phyloP scores from a whole-genome alignment of 2,888 invertebrate genomes.

The Auanema sp. region DNA sequence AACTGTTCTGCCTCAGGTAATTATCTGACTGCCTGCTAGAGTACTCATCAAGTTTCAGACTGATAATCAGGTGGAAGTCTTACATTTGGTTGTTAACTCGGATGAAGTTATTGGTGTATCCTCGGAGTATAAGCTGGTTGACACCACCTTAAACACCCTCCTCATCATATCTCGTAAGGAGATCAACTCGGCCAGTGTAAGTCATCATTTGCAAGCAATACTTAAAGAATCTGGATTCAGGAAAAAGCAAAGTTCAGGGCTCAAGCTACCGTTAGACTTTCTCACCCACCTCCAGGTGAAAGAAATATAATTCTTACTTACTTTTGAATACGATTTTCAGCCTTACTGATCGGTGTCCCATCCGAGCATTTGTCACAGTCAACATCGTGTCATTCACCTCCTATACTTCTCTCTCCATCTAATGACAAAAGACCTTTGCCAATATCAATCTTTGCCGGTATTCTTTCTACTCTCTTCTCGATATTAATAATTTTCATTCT shows the following conservation, averaged over 20 bases:
- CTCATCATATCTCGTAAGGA: slow-evolving; percentile 38
- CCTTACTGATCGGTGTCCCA: slow-evolving; percentile 57
- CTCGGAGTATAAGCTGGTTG: slow-evolving; percentile 25
- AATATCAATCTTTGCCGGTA: slow-evolving; percentile 52
- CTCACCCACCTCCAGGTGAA: slow-evolving; percentile 55
- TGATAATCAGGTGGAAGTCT: slow-evolving; percentile 47
- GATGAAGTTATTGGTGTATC: slow-evolving; percentile 29
- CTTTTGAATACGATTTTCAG: slow-evolving; percentile 21
- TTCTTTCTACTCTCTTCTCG: background rate
- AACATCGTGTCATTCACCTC: slow-evolving; percentile 31
- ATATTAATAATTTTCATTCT: slow-evolving; percentile 26
- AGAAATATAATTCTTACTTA: background rate
- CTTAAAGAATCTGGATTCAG: background rate
- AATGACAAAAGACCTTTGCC: slow-evolving; percentile 54
- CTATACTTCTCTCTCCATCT: slow-evolving; percentile 41
- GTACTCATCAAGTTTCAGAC: slow-evolving; percentile 11
- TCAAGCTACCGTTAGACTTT: slow-evolving; percentile 46
- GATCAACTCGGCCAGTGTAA: background rate
- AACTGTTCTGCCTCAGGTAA: slow-evolving; percentile 43
- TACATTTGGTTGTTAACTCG: slow-evolving; percentile 50
- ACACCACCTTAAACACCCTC: slow-evolving; percentile 47
- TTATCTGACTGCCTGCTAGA: background rate
- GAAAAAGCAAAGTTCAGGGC: slow-evolving; percentile 33
- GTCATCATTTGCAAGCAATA: too few relatives aligned
- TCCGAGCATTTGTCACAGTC: slow-evolving; percentile 44